A percentile compares a stretch with the other conserved stretches of the same genome.
Conservation (phyloP, 1,140 invertebrate species). For the Drosophila watanabei region DNA sequence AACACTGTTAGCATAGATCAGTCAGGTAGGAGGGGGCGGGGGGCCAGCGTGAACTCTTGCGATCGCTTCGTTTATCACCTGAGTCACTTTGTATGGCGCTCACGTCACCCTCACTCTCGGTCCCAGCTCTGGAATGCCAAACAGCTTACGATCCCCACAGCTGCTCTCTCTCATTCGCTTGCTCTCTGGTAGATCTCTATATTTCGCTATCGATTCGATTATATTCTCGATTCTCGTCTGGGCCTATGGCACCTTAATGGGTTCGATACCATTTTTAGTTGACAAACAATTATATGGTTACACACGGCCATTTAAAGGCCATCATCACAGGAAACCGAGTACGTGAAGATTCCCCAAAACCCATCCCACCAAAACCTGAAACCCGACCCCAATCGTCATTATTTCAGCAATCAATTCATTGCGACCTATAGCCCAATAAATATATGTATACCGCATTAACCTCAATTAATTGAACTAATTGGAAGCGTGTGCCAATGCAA, state of each 20-base stretch:
- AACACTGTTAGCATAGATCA: constrained; percentile 63
- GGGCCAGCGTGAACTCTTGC: constrained; percentile 25
- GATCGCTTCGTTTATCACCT: constrained; percentile 76
- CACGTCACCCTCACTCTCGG: constrained; percentile 57
- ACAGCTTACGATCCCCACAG: constrained; percentile 34
- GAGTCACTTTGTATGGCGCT: constrained; percentile 75
- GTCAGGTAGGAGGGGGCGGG: not conserved
- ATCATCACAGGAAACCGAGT: constrained; percentile 65
- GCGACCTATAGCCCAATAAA: constrained; percentile 65
- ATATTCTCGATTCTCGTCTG: constrained; percentile 19
- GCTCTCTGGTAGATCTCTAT: constrained; percentile 4
- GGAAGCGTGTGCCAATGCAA: constrained; percentile 52
- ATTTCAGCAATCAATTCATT: constrained; percentile 68
- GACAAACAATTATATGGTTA: constrained; percentile 72
- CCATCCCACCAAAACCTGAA: not conserved
- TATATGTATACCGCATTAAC: constrained; percentile 48
- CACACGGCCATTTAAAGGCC: constrained; percentile 63
- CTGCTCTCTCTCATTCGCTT: constrained; percentile 13
- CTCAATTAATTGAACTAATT: constrained; percentile 80
- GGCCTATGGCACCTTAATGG: constrained; percentile 40
- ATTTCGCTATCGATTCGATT: not conserved
- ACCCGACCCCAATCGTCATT: constrained; percentile 5
- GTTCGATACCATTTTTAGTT: constrained; percentile 73
- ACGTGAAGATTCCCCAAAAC: constrained; percentile 43
- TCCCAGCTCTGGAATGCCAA: constrained; percentile 63